Evolutionary conservation across 2,113 vertebrate species (phyloP), one percentile per base, ranked within the genome.

Genomic region (Atherinomorus stipes): DNA sequence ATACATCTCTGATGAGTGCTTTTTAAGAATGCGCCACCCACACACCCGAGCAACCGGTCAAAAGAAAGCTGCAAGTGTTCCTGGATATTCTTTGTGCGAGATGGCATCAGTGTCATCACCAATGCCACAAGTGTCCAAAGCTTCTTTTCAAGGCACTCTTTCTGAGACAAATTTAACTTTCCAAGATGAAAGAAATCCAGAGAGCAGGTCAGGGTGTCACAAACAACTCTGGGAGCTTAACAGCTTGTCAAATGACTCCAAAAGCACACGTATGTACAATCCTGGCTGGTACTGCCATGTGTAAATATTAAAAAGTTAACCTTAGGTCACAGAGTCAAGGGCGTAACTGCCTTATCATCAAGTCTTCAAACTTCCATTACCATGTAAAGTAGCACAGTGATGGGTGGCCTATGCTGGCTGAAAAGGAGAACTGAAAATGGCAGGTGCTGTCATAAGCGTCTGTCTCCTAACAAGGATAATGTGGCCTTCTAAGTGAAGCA

Each of bases 401-500:
- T 89, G 84, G 60, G 87, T 87, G 84, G 88, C 77, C 69, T 11
- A 37, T 15, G 28, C 69, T 56, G 15, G 21, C 59, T 69, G 87
- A 86, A 16, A 45, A 13, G 28, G 22, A 58, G 73, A 71, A 52
- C 58, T 23, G 49, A 78, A 60, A 63, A 79, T 85, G 78, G 78
- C 75, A 77, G 75, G 71, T 75, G 85, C 76, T 5, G 61, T 79
- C 80, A 80, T 84, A 59, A 74, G 60, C 21, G 50, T 80, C 82
- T 76, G 80, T 85, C 85, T 77, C 73, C 62, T 67, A 81, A 88
- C 89, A 85, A 88, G 89, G 87, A 82, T 88, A 86, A 67, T 10
- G 82, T 88, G 88, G 90, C 90, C 89, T 93, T 90, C 87, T 80
- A 86, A 79, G 75, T 92, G 89, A 93, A 76, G 78, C 89, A 91